These are phyloP conservation scores for Eupithecia tripunctaria DNA, from an alignment of 2,888 invertebrate species.

Conservation along the genomic window DNA sequence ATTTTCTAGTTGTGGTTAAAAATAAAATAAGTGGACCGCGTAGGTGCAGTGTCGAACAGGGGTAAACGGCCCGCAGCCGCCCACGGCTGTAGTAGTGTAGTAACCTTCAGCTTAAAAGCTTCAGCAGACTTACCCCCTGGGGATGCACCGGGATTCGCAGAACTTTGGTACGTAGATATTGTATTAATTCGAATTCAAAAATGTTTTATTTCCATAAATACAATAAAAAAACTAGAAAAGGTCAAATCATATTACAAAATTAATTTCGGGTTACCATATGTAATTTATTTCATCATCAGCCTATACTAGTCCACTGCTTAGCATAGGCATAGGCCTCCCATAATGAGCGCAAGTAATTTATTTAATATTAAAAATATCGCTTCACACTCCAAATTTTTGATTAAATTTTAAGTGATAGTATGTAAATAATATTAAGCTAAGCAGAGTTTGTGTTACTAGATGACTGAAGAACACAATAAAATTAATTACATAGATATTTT, in stretches of 20 bases:
- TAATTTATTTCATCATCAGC: neutral
- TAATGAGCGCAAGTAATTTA: neutral
- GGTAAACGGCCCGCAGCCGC: slow-evolving; percentile 72
- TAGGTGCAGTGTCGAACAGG: slow-evolving; percentile 59
- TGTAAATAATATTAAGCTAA: too few relatives aligned
- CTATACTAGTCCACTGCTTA: too few relatives aligned
- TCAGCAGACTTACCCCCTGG: slow-evolving; percentile 59
- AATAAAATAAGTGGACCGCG: slow-evolving; percentile 44
- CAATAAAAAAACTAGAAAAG: too few relatives aligned
- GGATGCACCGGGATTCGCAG: slow-evolving; percentile 60
- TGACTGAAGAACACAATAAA: too few relatives aligned
- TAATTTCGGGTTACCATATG: neutral
- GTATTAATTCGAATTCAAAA: too few relatives aligned
- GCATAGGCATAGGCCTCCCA: too few relatives aligned
- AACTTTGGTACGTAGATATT: slow-evolving; percentile 44
- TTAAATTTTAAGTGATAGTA: too few relatives aligned
- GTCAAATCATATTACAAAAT: too few relatives aligned
- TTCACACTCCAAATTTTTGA: neutral
- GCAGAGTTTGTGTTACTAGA: too few relatives aligned
- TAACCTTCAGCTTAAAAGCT: slow-evolving; percentile 46
- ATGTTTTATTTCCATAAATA: too few relatives aligned
- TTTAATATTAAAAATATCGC: neutral
- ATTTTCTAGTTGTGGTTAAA: slow-evolving; percentile 45
- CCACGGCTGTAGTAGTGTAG: slow-evolving; percentile 72
- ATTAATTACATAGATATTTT: too few relatives aligned